phyloP scores from a whole-genome alignment of 2,113 vertebrate genomes.

The Aramus guarauna region DNA sequence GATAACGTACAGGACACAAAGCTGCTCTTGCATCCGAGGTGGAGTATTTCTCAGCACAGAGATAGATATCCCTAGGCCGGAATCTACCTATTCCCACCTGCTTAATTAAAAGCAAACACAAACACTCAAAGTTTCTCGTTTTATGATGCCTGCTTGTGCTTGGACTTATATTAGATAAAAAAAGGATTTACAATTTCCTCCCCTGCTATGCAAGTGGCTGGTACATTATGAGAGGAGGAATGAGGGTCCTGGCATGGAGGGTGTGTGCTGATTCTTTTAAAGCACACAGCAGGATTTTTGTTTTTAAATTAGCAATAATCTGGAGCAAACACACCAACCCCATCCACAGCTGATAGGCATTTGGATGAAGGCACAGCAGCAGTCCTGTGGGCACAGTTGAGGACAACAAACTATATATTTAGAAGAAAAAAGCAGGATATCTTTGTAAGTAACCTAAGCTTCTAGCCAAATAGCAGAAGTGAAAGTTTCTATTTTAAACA shows the following conservation, averaged over 20 bases:
- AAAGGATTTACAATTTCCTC: rapidly evolving
- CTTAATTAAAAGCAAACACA: background rate
- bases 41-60: background rate
- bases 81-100: background rate
- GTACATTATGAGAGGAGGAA: background rate
- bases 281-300: background rate
- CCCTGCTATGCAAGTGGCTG: background rate
- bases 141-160: background rate
- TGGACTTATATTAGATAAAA: background rate
- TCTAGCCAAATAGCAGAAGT: background rate
- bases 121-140: background rate
- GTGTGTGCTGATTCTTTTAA: background rate
- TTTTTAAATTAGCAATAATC: background rate
- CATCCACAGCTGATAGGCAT: rapidly evolving
- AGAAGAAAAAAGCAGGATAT: background rate
- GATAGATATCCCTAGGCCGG: background rate
- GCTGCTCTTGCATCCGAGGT: background rate
- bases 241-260: background rate
- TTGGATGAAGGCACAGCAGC: background rate
- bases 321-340: background rate
- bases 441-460: background rate
- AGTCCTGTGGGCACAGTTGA: background rate
- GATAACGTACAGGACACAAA: background rate
- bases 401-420: background rate
- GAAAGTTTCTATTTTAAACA: background rate